Percentiles rank a stretch among this genome's conserved stretches.
Conservation (phyloP, 2,888 invertebrate species). For the Ophioninae sp. region DNA sequence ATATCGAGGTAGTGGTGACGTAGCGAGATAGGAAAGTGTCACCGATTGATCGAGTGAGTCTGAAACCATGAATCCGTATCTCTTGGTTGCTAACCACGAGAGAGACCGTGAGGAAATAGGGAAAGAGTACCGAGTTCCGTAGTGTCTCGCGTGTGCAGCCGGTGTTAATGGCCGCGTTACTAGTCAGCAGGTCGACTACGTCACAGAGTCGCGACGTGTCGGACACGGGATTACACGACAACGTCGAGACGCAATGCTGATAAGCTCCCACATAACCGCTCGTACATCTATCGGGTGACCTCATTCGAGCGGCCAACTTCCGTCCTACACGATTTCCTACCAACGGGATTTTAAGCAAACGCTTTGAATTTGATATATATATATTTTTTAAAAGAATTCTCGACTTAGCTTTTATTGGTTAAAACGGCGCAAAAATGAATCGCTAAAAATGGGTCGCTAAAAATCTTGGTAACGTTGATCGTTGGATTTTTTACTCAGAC, state of each 20-base stretch:
- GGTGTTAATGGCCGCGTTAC: conserved; percentile 55
- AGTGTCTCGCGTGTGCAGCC: conserved; percentile 56
- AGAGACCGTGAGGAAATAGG: conserved; percentile 30
- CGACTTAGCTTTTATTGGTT: no score
- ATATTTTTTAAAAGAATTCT: no score
- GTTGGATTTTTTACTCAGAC: no score
- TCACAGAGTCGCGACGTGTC: conserved; percentile 53
- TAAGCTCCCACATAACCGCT: conserved; percentile 37
- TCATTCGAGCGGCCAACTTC: not conserved
- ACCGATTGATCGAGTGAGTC: conserved; percentile 23
- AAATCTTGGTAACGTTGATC: no score
- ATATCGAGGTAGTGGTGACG: not conserved
- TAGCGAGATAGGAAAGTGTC: conserved; percentile 21
- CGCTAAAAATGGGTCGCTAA: no score
- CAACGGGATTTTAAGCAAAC: no score
- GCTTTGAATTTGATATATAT: no score
- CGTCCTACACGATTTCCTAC: not conserved
- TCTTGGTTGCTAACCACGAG: conserved; percentile 57
- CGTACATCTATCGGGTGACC: conserved; percentile 5
- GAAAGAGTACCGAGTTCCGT: conserved; percentile 33
- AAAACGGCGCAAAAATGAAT: no score
- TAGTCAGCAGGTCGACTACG: conserved; percentile 39
- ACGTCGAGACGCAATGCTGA: conserved; percentile 43
- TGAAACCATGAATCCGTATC: conserved; percentile 25
- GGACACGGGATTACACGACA: conserved; percentile 49